A percentile compares a stretch with the other conserved stretches of the same genome.
Evolutionary conservation across 2,888 invertebrate species (phyloP).

Genomic region (Eucriotettix oculatus): DNA sequence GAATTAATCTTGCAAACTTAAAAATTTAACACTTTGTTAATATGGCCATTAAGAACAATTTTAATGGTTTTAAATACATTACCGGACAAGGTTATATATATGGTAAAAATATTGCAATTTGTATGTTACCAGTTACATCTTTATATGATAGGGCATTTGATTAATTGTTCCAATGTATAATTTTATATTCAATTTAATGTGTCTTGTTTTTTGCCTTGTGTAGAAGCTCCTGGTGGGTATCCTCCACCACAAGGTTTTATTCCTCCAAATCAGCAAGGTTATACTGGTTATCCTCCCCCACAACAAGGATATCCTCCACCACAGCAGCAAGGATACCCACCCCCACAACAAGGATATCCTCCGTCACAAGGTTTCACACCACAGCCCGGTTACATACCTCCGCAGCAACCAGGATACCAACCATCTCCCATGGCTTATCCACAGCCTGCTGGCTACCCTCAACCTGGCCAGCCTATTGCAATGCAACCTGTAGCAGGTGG

Average conservation of each 20-base stretch:
- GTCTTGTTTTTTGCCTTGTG: background rate
- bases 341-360: slow-evolving; percentile 5
- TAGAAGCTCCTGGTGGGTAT: background rate
- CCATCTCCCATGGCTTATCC: slow-evolving; percentile 4
- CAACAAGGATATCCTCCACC: slow-evolving; percentile 10
- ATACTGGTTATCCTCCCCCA: slow-evolving; percentile 10
- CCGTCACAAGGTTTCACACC: slow-evolving; percentile 21
- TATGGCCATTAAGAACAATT: too few relatives aligned
- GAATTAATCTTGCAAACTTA: too few relatives aligned
- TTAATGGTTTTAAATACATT: too few relatives aligned
- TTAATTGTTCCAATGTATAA: background rate
- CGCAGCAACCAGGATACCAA: slow-evolving; percentile 6
- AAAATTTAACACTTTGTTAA: too few relatives aligned
- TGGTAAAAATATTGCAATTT: too few relatives aligned
- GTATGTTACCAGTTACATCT: background rate
- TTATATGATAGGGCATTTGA: background rate
- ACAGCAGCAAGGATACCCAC: background rate
- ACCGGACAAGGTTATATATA: too few relatives aligned
- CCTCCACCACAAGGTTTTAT: background rate
- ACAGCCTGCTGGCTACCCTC: slow-evolving; percentile 6
- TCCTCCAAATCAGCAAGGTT: background rate
- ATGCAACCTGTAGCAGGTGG: slow-evolving; percentile 8
- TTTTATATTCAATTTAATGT: background rate
- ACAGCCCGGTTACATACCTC: slow-evolving; percentile 20
- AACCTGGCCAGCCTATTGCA: slow-evolving; percentile 14